Evolutionary conservation across 2,113 vertebrate species (phyloP).

Genomic region (Nematolebias whitei): DNA sequence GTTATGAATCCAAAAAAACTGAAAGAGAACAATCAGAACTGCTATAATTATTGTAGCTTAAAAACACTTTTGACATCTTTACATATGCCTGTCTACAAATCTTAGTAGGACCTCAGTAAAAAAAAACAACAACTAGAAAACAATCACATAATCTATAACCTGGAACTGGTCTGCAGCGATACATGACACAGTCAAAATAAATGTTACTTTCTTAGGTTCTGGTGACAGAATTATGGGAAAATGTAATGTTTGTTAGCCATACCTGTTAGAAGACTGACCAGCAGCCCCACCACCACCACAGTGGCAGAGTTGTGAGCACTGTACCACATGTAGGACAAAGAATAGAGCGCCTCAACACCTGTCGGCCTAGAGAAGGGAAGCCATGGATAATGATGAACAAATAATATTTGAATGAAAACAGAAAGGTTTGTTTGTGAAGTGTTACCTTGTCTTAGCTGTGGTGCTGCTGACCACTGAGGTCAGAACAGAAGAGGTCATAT

Average conservation of each 20-base stretch:
- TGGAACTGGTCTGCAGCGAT: no score
- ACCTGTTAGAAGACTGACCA: slow-evolving; percentile 93
- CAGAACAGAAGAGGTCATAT: slow-evolving; percentile 73
- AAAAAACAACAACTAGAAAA: no score
- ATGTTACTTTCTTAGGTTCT: no score
- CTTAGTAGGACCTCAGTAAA: no score
- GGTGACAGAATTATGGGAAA: no score
- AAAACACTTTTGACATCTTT: no score
- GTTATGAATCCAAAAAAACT: no score
- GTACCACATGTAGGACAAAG: slow-evolving; percentile 96
- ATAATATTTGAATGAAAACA: not conserved
- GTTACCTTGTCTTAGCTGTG: slow-evolving; percentile 72
- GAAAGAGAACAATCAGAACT: no score
- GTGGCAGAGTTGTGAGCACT: slow-evolving; percentile 94
- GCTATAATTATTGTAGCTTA: no score
- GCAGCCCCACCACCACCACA: slow-evolving; percentile 89
- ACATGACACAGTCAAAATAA: no score
- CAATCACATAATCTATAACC: no score
- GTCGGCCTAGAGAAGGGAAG: slow-evolving; percentile 71
- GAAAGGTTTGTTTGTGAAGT: not conserved
- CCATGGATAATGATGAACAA: not conserved
- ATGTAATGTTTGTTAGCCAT: not conserved
- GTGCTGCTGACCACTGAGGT: slow-evolving; percentile 64
- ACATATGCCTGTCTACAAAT: no score
- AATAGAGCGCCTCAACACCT: slow-evolving; percentile 87